Base-by-base conservation (phyloP, 2,797 vertebrate genomes). In the Pangasius mekongensis region DNA sequence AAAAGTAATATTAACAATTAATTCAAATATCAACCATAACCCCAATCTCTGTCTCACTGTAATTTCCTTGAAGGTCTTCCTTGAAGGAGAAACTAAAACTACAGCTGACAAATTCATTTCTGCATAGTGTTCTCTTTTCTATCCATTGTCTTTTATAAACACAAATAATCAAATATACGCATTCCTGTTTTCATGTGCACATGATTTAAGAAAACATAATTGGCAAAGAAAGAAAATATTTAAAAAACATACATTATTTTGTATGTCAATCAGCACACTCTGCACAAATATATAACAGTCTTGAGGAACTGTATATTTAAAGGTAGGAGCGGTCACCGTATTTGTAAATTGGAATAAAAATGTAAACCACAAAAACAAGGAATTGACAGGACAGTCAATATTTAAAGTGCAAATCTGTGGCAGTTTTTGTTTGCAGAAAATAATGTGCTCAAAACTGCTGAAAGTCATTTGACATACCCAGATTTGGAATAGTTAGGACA, bases 341-440 rank as follows among this genome's bases (percentile, higher is more conserved):
- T 95, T 89, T 93, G 84, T 94, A 94, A 94, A 94, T 93, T 92
- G 95, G 95, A 95, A 92, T 94, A 94, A 96, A 94, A 95, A 96
- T 96, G 96, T 97, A 96, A 97, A 97, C 96, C 95, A 94, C 89
- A 94, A 93, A 94, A 94, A 95, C 92, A 92, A 95, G 94, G 94
- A 94, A 93, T 95, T 90, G 91, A 95, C 93, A 94, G 93, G 94
- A 95, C 92, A 94, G 94, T 95, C 93, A 94, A 95, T 91, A 86
- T 95, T 90, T 97, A 97, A 97, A 97, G 96, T 97, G 96, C 96
- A 97, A 96, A 95, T 96, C 96, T 97, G 94, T 95, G 95, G 96
- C 96, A 95, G 96, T 96, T 94, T 95, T 93, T 94, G 94, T 95
- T 93, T 93, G 94, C 94, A 92, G 93, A 91, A 89, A 91, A 93